Conservation (phyloP, 2,113 vertebrate species). For the Daboia siamensis region DNA sequence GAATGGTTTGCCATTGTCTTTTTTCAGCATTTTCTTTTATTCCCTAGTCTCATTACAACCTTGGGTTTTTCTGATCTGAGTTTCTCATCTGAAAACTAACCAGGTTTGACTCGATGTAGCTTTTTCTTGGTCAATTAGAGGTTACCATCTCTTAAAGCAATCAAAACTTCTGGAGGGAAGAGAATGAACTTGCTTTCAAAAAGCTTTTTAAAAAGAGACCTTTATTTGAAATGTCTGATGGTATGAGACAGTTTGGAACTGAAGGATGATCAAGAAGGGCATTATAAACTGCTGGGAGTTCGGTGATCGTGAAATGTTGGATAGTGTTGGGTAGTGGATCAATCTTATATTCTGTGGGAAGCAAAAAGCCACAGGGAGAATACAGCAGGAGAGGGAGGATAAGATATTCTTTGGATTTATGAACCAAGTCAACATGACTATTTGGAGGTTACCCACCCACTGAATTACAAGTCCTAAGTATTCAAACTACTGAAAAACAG, state of each 20-base stretch:
- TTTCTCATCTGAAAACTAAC: background rate
- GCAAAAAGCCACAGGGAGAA: background rate
- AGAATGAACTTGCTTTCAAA: background rate
- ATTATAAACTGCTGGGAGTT: slow-evolving; percentile 42
- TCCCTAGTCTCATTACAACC: background rate
- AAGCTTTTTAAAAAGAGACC: slow-evolving; percentile 3
- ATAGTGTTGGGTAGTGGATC: slow-evolving; percentile 34
- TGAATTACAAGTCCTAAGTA: background rate
- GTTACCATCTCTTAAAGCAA: background rate
- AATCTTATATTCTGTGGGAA: background rate
- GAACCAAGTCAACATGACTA: background rate
- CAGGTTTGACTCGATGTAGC: background rate
- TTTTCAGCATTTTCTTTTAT: background rate
- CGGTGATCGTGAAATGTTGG: slow-evolving; percentile 7
- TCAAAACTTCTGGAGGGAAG: background rate
- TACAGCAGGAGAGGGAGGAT: background rate
- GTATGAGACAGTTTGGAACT: slow-evolving; percentile 40
- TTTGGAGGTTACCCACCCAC: background rate
- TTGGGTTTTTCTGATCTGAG: background rate
- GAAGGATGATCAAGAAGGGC: slow-evolving; percentile 25
- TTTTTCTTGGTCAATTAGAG: background rate
- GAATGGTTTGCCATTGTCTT: background rate
- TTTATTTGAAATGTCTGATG: slow-evolving; percentile 25
- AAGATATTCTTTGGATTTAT: background rate
- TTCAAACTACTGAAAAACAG: background rate